phyloP scores from a whole-genome alignment of 2,797 vertebrate species.

The Melanotaenia maccullochi region DNA sequence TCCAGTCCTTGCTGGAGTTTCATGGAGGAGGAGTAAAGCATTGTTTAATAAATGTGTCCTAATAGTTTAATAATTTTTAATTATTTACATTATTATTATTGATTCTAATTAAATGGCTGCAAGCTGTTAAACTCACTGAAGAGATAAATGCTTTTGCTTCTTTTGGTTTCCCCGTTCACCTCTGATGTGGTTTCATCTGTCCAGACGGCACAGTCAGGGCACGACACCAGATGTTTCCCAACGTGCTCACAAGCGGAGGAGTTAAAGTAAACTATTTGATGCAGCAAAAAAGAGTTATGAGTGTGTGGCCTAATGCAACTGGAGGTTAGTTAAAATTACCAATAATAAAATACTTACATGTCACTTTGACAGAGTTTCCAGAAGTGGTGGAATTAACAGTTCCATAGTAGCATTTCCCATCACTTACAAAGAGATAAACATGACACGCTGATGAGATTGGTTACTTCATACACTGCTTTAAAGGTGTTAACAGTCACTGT shows the following conservation, averaged over 20 bases:
- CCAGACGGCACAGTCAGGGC: conserved; percentile 57
- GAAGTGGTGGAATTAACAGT: neutral
- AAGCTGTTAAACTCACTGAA: conserved; percentile 51
- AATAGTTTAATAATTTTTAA: neutral
- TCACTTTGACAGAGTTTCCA: conserved; percentile 6
- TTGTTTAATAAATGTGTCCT: neutral
- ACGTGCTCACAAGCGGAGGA: neutral
- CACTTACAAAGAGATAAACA: conserved; percentile 11
- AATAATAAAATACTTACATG: conserved; percentile 57
- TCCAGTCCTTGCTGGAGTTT: conserved; percentile 48
- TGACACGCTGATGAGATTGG: neutral
- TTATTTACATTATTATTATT: neutral
- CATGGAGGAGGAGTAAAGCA: neutral
- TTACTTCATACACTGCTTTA: neutral
- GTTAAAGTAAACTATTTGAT: conserved; percentile 43
- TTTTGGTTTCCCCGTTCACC: neutral
- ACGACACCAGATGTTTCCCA: conserved; percentile 43
- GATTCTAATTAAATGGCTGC: neutral
- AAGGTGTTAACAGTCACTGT: neutral
- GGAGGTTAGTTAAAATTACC: neutral
- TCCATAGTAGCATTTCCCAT: conserved; percentile 27
- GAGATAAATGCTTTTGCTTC: conserved; percentile 35
- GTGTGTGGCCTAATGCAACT: neutral
- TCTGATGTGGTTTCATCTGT: neutral
- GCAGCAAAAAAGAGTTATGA: neutral